These are phyloP conservation scores for Bombus consobrinus DNA, from an alignment of 1,140 invertebrate species.

Conservation along the genomic window DNA sequence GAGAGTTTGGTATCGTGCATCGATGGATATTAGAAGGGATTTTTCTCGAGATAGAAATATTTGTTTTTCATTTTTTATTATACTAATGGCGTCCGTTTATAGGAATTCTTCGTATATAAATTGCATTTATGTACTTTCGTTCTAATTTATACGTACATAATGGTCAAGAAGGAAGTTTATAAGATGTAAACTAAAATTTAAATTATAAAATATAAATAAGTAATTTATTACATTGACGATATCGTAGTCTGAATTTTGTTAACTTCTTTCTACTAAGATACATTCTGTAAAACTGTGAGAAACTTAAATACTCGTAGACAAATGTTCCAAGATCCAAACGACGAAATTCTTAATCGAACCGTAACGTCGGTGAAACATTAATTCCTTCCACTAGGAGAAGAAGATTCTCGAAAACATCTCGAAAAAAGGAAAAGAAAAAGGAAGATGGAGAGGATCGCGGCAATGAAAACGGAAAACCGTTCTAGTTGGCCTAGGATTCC, in stretches of 20 bases:
- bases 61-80: neutral
- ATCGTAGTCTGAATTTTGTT: neutral
- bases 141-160: neutral
- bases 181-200: no score
- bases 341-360: neutral
- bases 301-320: neutral
- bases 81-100: neutral
- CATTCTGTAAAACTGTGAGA: no score
- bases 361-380: neutral
- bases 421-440: neutral
- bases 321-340: neutral
- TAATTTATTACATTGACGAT: no score
- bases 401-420: neutral
- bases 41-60: neutral
- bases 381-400: neutral
- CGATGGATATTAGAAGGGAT: neutral
- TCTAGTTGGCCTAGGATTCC: slow-evolving; percentile 13
- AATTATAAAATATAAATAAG: neutral
- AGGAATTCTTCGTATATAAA: neutral
- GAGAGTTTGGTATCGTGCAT: neutral
- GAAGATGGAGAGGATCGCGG: neutral
- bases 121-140: neutral
- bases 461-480: slow-evolving; percentile 26
- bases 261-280: no score
- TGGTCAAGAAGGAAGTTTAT: neutral